These are phyloP conservation scores for Prionailurus bengalensis DNA, from an alignment of 2,113 vertebrate species.

Conservation along the genomic window DNA sequence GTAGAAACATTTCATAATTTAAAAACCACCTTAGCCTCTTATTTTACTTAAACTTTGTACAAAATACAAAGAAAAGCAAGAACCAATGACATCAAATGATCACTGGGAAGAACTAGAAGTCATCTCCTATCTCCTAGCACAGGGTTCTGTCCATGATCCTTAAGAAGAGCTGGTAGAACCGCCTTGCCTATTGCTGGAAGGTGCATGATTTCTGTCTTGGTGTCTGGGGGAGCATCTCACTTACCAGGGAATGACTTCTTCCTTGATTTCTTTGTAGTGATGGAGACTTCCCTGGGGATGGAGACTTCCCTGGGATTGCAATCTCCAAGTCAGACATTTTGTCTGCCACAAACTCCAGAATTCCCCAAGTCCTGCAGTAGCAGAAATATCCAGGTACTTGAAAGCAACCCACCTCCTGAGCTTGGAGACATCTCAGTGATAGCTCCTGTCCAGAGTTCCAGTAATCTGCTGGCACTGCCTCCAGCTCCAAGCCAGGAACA, in stretches of 20 bases:
- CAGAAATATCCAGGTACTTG: conserved; percentile 1
- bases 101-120: background rate
- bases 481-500: background rate
- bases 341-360: conserved; percentile 7
- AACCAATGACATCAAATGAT: background rate
- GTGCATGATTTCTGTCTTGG: background rate
- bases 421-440: background rate
- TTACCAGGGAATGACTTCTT: background rate
- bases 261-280: conserved; percentile 63
- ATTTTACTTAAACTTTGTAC: background rate
- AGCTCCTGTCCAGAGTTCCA: background rate
- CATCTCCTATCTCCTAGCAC: background rate
- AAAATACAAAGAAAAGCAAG: background rate
- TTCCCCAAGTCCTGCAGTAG: background rate
- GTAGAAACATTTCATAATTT: background rate
- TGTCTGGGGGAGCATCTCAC: background rate
- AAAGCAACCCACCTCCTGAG: background rate
- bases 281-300: conserved; percentile 23
- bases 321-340: background rate
- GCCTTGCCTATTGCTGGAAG: background rate
- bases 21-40: background rate
- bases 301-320: background rate
- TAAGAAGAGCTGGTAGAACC: background rate
- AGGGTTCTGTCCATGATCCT: background rate
- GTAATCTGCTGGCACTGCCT: background rate